These are phyloP conservation scores for Thereva nobilitata DNA, from an alignment of 2,888 invertebrate species.

Conservation along the genomic window DNA sequence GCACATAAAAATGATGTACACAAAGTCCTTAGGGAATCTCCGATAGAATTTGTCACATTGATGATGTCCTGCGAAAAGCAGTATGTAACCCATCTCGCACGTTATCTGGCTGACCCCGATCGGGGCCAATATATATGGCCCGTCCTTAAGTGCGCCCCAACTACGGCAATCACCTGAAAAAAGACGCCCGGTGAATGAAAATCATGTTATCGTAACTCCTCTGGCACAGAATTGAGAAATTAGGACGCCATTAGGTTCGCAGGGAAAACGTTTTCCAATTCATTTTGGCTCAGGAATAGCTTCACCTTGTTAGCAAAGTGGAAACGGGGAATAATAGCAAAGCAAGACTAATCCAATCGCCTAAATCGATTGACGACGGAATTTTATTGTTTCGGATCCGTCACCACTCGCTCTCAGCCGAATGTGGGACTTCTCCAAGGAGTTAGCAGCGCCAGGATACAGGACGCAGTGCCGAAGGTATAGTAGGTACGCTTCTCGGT, in stretches of 20 bases:
- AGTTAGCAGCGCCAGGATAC: no score
- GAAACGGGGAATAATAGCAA: not conserved
- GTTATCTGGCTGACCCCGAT: no score
- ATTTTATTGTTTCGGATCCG: conserved; percentile 36
- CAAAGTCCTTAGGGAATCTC: no score
- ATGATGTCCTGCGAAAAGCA: no score
- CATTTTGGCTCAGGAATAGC: conserved; percentile 32
- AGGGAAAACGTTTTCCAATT: conserved; percentile 32
- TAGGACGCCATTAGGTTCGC: conserved; percentile 31
- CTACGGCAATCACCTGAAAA: conserved; percentile 18
- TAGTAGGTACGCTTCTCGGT: no score
- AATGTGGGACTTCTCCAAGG: no score
- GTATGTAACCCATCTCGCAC: no score
- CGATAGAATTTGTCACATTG: no score
- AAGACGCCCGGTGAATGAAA: conserved; percentile 24
- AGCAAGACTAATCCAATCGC: conserved; percentile 32
- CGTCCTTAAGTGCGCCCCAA: not conserved
- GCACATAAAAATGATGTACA: no score
- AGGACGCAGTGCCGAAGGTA: no score
- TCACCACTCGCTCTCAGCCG: not conserved
- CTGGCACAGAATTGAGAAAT: conserved; percentile 32
- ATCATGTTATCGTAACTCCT: conserved; percentile 25
- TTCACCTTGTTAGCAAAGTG: conserved; percentile 28
- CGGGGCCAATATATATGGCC: no score
- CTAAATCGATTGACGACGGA: conserved; percentile 32